Conservation (phyloP, 1,140 invertebrate species). For the Neelides sp. region DNA sequence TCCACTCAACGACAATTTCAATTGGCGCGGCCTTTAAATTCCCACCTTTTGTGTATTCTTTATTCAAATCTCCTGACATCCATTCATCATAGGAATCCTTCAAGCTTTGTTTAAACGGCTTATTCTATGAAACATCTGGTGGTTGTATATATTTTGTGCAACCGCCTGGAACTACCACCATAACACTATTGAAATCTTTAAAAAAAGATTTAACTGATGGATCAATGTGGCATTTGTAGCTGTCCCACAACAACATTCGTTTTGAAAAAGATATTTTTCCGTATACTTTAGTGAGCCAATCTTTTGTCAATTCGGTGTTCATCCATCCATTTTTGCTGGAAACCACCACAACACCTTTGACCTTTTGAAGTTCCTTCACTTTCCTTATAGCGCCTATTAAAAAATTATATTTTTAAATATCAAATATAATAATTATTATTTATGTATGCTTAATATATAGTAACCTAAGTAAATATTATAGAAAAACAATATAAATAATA, state of each 20-base stretch:
- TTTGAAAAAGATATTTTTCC: constrained; percentile 16
- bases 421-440: too few species aligned
- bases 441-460: too few species aligned
- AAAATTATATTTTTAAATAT: too few species aligned
- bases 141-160: constrained; percentile 31
- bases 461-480: too few species aligned
- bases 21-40: too few species aligned
- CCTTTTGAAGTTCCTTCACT: constrained; percentile 22
- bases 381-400: constrained; percentile 4
- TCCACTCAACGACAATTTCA: too few species aligned
- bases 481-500: too few species aligned
- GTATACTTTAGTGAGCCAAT: constrained; percentile 28
- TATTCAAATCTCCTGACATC: constrained; percentile 12
- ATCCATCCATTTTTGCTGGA: constrained; percentile 31
- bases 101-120: constrained; percentile 29
- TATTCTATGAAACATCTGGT: constrained; percentile 30
- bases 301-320: constrained; percentile 22
- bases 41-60: constrained; percentile 20
- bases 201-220: constrained; percentile 13
- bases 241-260: constrained; percentile 27
- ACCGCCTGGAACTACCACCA: constrained; percentile 28
- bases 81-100: constrained; percentile 22
- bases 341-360: constrained; percentile 20
- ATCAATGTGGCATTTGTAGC: constrained; percentile 27
- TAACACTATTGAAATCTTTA: constrained; percentile 15